Base-by-base conservation (phyloP, 2,797 vertebrate species). In the Dallia pectoralis region DNA sequence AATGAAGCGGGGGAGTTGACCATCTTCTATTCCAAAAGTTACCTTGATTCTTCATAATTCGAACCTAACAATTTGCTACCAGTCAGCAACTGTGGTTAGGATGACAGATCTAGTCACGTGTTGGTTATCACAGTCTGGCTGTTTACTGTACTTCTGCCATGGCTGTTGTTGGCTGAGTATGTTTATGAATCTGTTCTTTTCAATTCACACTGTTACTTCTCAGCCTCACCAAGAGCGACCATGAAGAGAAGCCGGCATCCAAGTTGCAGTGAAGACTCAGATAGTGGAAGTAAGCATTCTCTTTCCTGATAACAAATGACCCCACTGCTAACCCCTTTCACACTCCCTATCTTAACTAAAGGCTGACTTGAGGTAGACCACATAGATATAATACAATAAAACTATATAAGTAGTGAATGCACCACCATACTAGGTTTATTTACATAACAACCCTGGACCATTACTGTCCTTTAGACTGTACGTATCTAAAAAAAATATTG, bases 231-330 rank as follows among this genome's bases (percentile, higher is more conserved):
- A 79, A 76, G 70, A 82, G 78, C 36, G 89, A 88, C 84, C 86
- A 99, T 99, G 97, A 99, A 99, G 95, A 95, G 97, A 81, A 93
- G 85, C 84, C 93, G 95, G 76, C 93, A 96, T 87, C 93, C 93
- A 74, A 98, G 97, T 94, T 97, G 95, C 94, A 98, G 97, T 12
- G 97, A 99, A 44, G 97, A 99, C 89, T 98, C 97, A 4, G 97
- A 99, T 91, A 95, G 98, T 93, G 96, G 93, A 93, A 98, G 97
- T 99, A 94, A 98, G 97, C 87, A 73, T 6, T 16, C 68, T 14
- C 44, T 18, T 8, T 16, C 33, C 33, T 36, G 33, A 36, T 14
- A 16, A 25, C 19, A 22, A 59, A n/a, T n/a, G n/a, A n/a, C n/a
- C n/a, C n/a, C n/a, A n/a, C n/a, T n/a, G n/a, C n/a, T 48, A 48